Conservation (phyloP, 2,113 vertebrate genomes). For the Ophthalmotilapia sp. region DNA sequence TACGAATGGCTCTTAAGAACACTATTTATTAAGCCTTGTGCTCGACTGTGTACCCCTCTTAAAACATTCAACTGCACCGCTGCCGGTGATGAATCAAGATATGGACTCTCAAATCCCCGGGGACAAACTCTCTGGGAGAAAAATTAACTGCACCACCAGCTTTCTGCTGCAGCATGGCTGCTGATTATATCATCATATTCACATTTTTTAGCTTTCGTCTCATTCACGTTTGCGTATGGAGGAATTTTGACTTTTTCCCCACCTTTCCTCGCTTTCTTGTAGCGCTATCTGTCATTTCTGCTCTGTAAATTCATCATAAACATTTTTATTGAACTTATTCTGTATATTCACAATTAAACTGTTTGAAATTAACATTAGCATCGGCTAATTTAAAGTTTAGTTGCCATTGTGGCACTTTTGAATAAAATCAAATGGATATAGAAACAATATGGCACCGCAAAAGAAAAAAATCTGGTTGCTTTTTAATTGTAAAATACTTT, state of each 20-base stretch:
- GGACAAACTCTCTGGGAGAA: constrained; percentile 28
- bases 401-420: not conserved
- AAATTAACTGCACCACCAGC: constrained; percentile 12
- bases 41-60: constrained; percentile 34
- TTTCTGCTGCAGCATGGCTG: not conserved
- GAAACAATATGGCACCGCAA: fast-evolving
- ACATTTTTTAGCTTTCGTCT: not conserved
- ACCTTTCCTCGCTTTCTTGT: not conserved
- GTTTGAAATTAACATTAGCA: not conserved
- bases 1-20: constrained; percentile 51
- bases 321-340: not conserved
- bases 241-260: not conserved
- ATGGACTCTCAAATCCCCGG: constrained; percentile 6
- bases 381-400: not conserved
- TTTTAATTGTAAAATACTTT: not conserved
- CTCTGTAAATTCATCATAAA: not conserved
- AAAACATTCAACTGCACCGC: constrained; percentile 32
- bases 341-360: not conserved
- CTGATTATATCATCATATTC: not conserved
- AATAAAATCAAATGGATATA: not conserved
- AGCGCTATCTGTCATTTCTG: not conserved
- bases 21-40: constrained; percentile 49
- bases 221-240: not conserved
- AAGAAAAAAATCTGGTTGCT: not conserved
- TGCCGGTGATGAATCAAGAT: constrained; percentile 51